phyloP scores from a whole-genome alignment of 2,797 vertebrate genomes.

The Enteromius afrohamiltoni region DNA sequence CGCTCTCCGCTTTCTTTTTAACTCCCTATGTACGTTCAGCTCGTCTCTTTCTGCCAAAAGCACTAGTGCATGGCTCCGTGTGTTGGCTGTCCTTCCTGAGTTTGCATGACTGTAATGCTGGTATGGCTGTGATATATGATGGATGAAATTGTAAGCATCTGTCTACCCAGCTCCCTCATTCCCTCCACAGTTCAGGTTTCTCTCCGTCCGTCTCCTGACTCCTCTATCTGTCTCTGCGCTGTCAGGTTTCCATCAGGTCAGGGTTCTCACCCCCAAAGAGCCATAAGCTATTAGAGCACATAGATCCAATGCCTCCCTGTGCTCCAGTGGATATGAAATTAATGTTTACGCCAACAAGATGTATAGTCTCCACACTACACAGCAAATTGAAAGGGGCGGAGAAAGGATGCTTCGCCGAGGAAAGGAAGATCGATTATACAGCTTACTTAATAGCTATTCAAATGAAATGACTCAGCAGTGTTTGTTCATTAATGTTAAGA shows the following conservation, averaged over 20 bases:
- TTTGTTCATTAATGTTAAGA: conserved; percentile 11
- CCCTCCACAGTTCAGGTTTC: conserved; percentile 34
- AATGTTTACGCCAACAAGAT: conserved; percentile 46
- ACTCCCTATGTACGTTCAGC: neutral
- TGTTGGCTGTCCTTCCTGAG: neutral
- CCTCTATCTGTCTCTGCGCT: conserved; percentile 33
- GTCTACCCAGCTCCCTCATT: conserved; percentile 30
- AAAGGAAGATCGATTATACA: conserved; percentile 30
- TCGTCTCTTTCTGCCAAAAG: conserved; percentile 26
- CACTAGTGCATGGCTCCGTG: conserved; percentile 9
- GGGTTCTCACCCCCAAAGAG: conserved; percentile 34
- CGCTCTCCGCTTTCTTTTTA: neutral
- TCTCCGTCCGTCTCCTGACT: conserved; percentile 32
- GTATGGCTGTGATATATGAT: conserved; percentile 42
- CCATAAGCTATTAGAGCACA: conserved; percentile 34
- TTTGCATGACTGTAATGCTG: conserved; percentile 28
- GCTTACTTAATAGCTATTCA: conserved; percentile 19
- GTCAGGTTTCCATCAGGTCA: conserved; percentile 47
- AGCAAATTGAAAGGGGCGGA: conserved; percentile 37
- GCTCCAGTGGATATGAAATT: conserved; percentile 35
- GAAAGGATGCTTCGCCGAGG: neutral
- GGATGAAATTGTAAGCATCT: conserved; percentile 42
- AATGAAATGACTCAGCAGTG: conserved; percentile 14
- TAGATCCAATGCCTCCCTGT: conserved; percentile 32
- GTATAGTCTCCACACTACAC: conserved; percentile 28